phyloP scores from a whole-genome alignment of 53 echinoderm and acorn worm species.

The Holothuria leucospilota region DNA sequence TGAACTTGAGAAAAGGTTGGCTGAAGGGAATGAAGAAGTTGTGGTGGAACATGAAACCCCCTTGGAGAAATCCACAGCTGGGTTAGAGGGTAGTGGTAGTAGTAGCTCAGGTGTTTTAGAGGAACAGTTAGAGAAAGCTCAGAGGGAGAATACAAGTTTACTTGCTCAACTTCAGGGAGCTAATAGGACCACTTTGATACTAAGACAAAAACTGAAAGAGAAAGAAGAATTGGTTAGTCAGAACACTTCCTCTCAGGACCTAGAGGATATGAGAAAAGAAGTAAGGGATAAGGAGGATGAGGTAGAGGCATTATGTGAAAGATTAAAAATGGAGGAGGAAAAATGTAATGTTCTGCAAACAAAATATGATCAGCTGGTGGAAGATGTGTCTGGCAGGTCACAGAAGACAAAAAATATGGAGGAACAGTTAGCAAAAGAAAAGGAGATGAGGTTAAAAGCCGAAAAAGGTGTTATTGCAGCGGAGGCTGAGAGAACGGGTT shows the following conservation, averaged over 20 bases:
- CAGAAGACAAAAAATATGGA: conserved; percentile 64
- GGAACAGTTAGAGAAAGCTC: conserved; percentile 9
- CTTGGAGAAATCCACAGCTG: not conserved
- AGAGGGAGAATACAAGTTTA: conserved; percentile 11
- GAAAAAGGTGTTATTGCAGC: conserved; percentile 13
- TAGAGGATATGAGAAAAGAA: conserved; percentile 70
- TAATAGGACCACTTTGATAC: conserved; percentile 37
- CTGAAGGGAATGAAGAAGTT: not conserved
- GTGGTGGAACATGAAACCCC: conserved; percentile 2
- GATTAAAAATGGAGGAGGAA: conserved; percentile 69
- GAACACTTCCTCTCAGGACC: conserved; percentile 45
- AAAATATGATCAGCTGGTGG: conserved; percentile 69
- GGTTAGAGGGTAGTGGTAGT: not conserved
- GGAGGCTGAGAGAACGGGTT: conserved; percentile 20
- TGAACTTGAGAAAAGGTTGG: conserved; percentile 35
- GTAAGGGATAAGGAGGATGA: conserved; percentile 71
- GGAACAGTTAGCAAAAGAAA: conserved; percentile 49
- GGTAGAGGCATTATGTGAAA: conserved; percentile 69
- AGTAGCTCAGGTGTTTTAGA: not conserved
- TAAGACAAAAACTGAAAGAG: conserved; percentile 56
- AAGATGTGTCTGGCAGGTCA: conserved; percentile 65
- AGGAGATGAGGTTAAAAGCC: conserved; percentile 49
- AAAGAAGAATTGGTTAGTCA: conserved; percentile 36
- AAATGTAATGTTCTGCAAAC: conserved; percentile 68
- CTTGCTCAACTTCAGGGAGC: conserved; percentile 51